These are phyloP conservation scores for Nerophis lumbriciformis DNA, from an alignment of 2,113 vertebrate species.

Conservation along the genomic window DNA sequence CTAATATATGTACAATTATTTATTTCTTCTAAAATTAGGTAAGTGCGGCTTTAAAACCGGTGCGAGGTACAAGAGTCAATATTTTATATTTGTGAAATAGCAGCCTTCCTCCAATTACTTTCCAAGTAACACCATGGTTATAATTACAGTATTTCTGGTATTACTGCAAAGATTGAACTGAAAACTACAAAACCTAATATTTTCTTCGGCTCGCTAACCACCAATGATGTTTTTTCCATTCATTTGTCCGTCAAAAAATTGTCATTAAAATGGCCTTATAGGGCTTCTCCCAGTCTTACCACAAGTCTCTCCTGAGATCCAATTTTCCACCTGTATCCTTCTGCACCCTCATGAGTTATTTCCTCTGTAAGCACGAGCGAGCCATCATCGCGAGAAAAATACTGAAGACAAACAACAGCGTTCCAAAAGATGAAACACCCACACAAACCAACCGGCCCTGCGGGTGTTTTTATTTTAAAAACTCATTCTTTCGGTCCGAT, in stretches of 20 bases:
- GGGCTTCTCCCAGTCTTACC: conserved; percentile 16
- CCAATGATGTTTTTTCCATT: conserved; percentile 14
- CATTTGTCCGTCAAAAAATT: conserved; percentile 42
- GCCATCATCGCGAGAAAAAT: conserved; percentile 29
- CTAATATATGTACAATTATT: too few species aligned
- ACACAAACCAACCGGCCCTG: conserved; percentile 18
- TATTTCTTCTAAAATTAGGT: too few species aligned
- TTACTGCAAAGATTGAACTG: too few species aligned
- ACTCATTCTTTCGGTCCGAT: too few species aligned
- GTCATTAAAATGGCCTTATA: conserved; percentile 41
- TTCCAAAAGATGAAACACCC: conserved; percentile 25
- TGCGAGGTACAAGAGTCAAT: too few species aligned
- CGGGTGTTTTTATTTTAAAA: conserved; percentile 6
- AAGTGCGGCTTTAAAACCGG: too few species aligned
- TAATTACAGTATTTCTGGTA: too few species aligned
- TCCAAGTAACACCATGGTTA: too few species aligned
- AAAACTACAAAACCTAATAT: background rate
- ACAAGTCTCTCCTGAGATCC: conserved; percentile 39
- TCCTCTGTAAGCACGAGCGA: conserved; percentile 35
- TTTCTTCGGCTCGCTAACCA: background rate
- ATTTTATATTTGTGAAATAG: too few species aligned
- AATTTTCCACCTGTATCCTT: conserved; percentile 35
- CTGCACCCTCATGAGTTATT: conserved; percentile 36
- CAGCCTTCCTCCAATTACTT: too few species aligned
- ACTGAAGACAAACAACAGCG: conserved; percentile 25